Conservation (phyloP, 2,797 vertebrate genomes). For the Trematomus bernacchii region DNA sequence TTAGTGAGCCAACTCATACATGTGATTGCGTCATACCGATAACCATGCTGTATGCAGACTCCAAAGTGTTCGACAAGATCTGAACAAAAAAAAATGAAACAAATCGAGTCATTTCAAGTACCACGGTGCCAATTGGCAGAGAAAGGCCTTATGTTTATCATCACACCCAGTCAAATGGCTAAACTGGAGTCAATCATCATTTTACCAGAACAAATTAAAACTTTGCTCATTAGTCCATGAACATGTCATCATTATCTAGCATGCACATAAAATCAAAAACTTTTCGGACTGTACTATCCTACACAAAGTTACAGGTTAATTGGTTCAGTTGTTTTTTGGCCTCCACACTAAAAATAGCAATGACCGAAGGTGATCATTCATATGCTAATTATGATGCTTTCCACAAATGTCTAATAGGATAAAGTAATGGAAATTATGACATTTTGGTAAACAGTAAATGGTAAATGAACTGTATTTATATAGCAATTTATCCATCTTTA, state of each 20-base stretch:
- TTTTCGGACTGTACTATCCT: background rate
- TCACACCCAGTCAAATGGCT: slow-evolving; percentile 9
- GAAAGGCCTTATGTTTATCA: slow-evolving; percentile 46
- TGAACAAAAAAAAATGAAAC: slow-evolving; percentile 59
- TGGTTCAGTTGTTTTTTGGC: slow-evolving; percentile 8
- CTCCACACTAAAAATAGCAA: too few relatives aligned
- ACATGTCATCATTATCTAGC: slow-evolving; percentile 9
- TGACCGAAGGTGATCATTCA: too few relatives aligned
- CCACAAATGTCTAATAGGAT: too few relatives aligned
- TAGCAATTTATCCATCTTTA: too few relatives aligned
- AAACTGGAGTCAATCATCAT: slow-evolving; percentile 1
- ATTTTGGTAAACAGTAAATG: too few relatives aligned
- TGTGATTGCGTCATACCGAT: slow-evolving; percentile 44
- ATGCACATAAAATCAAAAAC: background rate
- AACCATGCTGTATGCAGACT: slow-evolving; percentile 43
- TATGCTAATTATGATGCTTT: too few relatives aligned
- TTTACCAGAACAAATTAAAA: background rate
- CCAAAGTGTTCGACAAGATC: slow-evolving; percentile 48
- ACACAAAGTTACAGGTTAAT: background rate
- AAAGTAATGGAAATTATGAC: too few relatives aligned
- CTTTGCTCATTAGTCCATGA: background rate
- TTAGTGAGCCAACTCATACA: slow-evolving; percentile 44
- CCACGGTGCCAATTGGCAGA: slow-evolving; percentile 43
- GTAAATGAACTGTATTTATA: too few relatives aligned
- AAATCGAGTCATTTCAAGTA: slow-evolving; percentile 44